Evolutionary conservation across 2,888 invertebrate species (phyloP).

Genomic region (Schizotus pectinicornis): DNA sequence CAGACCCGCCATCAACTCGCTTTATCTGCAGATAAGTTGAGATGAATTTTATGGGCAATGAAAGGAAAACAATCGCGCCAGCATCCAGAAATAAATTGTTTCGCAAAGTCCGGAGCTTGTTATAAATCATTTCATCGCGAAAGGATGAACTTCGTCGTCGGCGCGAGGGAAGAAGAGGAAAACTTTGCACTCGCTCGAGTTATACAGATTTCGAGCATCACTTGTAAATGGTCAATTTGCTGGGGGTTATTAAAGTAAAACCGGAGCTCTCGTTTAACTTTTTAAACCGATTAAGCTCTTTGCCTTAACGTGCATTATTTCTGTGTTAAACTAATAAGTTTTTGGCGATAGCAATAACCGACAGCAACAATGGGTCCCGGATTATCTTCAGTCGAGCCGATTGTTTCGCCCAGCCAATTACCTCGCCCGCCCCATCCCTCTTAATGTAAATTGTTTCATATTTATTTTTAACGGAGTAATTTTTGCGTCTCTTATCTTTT

Average conservation of each 20-base stretch:
- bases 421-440: too few relatives aligned
- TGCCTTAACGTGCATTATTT: slow-evolving; percentile 6
- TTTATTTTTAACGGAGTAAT: too few relatives aligned
- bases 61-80: too few relatives aligned
- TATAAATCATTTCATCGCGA: slow-evolving; percentile 22
- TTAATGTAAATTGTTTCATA: too few relatives aligned
- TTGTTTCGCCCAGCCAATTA: too few relatives aligned
- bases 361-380: too few relatives aligned
- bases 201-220: slow-evolving; percentile 26
- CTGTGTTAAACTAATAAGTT: slow-evolving; percentile 3
- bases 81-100: slow-evolving; percentile 14
- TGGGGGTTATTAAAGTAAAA: slow-evolving; percentile 33
- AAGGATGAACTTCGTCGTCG: slow-evolving; percentile 19
- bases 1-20: too few relatives aligned
- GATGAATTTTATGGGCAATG: too few relatives aligned
- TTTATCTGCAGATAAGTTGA: too few relatives aligned
- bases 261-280: slow-evolving; percentile 27
- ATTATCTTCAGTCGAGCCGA: too few relatives aligned
- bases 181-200: slow-evolving; percentile 23
- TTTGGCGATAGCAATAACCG: too few relatives aligned
- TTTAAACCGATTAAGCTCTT: slow-evolving; percentile 29
- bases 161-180: not conserved
- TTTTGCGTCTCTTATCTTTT: too few relatives aligned
- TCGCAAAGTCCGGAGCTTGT: slow-evolving; percentile 6
- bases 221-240: slow-evolving; percentile 40